Evolutionary conservation across 2,113 vertebrate genomes (phyloP).

Genomic region (Leucopsar rothschildi): DNA sequence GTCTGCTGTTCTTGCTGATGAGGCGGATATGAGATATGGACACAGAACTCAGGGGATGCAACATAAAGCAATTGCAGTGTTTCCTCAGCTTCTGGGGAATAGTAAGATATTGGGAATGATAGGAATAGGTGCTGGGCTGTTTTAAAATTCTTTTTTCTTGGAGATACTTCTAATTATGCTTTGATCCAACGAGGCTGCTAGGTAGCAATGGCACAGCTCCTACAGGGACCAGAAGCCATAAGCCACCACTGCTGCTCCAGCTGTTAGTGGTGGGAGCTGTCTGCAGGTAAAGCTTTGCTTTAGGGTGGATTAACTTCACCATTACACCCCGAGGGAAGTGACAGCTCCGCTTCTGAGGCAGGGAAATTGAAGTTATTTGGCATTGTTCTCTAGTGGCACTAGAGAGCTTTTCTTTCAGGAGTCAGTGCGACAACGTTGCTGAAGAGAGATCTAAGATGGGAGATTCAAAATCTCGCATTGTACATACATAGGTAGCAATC

Average conservation of each 20-base stretch:
- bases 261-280: background rate
- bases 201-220: background rate
- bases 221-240: background rate
- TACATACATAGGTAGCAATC: background rate
- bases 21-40: background rate
- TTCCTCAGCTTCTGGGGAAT: background rate
- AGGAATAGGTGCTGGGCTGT: background rate
- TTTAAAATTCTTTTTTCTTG: background rate
- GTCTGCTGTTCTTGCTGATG: background rate
- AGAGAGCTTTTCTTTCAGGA: background rate
- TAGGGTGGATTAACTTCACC: background rate
- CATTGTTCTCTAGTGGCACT: background rate
- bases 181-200: background rate
- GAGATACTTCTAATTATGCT: background rate
- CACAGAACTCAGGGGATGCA: background rate
- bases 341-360: background rate
- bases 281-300: background rate
- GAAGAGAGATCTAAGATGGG: background rate
- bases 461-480: background rate
- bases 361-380: background rate
- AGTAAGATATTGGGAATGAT: background rate
- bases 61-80: background rate
- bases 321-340: fast-evolving
- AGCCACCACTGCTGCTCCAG: fast-evolving
- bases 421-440: background rate